Percentiles rank a stretch among this genome's conserved stretches.
Evolutionary conservation across 1,140 invertebrate species (phyloP).

Genomic region (Apocrypta bakeri): DNA sequence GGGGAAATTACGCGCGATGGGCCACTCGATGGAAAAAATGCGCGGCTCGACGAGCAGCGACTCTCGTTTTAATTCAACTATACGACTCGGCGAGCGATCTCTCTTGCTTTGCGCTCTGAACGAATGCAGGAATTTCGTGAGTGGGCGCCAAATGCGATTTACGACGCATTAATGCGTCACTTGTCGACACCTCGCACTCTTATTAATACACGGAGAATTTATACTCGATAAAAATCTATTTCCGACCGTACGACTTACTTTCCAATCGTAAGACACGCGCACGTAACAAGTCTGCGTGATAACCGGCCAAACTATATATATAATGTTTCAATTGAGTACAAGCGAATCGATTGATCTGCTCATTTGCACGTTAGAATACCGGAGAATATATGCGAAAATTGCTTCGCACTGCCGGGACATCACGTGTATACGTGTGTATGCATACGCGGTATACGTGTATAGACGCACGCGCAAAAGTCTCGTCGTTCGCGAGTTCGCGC

Average conservation of each 20-base stretch:
- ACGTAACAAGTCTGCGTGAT: too few relatives aligned
- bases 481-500: slow-evolving; percentile 22
- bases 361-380: not conserved
- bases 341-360: not conserved
- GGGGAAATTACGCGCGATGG: slow-evolving; percentile 16
- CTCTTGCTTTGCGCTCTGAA: not conserved
- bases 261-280: not conserved
- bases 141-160: slow-evolving; percentile 17
- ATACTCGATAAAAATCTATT: not conserved
- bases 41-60: slow-evolving; percentile 43
- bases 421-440: not conserved
- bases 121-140: slow-evolving; percentile 28
- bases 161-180: not conserved
- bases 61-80: slow-evolving; percentile 41
- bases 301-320: too few relatives aligned
- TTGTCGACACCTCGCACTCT: too few relatives aligned
- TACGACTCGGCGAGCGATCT: not conserved
- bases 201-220: not conserved
- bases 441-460: too few relatives aligned
- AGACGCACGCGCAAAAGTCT: not conserved
- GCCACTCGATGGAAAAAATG: slow-evolving; percentile 19
- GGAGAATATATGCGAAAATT: slow-evolving; percentile 45
- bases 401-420: not conserved
- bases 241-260: too few relatives aligned
- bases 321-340: too few relatives aligned